Evolutionary conservation across 2,888 invertebrate species (phyloP).

Genomic region (Drosophila mayaguana): DNA sequence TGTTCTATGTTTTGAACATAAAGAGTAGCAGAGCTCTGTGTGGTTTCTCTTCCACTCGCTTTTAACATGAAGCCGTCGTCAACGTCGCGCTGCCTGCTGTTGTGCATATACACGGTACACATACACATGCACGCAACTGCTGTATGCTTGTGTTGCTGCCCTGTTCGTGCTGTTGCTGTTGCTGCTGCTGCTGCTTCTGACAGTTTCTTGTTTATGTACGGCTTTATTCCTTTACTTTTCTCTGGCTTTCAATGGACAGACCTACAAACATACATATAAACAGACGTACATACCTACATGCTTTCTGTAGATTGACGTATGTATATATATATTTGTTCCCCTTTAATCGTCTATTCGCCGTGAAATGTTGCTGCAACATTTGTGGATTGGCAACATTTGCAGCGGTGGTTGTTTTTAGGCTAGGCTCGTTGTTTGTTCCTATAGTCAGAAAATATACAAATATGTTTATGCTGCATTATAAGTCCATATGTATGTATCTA

Average conservation of each 20-base stretch:
- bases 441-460: constrained; percentile 15
- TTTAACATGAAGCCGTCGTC: constrained; percentile 52
- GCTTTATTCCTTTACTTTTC: constrained; percentile 75
- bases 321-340: constrained; percentile 17
- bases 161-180: constrained; percentile 26
- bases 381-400: constrained; percentile 37
- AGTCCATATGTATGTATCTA: constrained; percentile 5
- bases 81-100: constrained; percentile 28
- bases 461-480: constrained; percentile 19
- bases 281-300: background rate
- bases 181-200: constrained; percentile 25
- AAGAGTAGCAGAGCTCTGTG: constrained; percentile 47
- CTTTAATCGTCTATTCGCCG: constrained; percentile 24
- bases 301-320: background rate
- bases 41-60: constrained; percentile 48
- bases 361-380: constrained; percentile 58
- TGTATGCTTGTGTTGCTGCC: constrained; percentile 28
- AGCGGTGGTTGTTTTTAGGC: constrained; percentile 47
- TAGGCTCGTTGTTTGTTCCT: background rate
- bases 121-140: constrained; percentile 15
- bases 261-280: constrained; percentile 15
- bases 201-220: constrained; percentile 68
- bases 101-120: constrained; percentile 25
- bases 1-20: constrained; percentile 65
- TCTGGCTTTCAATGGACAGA: constrained; percentile 30